These are phyloP conservation scores for Heterochromis multidens DNA, from an alignment of 2,113 vertebrate genomes.

Conservation along the genomic window DNA sequence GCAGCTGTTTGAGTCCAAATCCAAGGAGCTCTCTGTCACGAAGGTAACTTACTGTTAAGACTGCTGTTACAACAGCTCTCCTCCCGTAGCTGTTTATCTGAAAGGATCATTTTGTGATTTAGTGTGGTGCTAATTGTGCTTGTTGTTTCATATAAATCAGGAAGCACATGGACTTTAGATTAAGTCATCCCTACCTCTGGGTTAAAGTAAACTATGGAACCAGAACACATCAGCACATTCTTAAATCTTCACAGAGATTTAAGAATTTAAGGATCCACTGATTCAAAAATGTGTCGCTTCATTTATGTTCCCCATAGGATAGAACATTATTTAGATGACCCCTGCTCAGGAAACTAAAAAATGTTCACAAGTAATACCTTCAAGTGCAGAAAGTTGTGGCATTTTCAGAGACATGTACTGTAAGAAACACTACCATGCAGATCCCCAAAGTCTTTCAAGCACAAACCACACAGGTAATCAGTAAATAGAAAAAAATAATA, in stretches of 20 bases:
- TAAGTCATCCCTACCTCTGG: neutral
- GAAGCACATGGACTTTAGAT: neutral
- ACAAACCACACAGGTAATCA: neutral
- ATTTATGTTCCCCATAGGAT: neutral
- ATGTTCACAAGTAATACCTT: neutral
- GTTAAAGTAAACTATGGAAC: neutral
- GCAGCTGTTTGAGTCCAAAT: conserved; percentile 97
- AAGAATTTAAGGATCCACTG: neutral
- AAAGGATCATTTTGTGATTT: neutral
- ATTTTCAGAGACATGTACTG: neutral
- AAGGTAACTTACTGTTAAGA: conserved; percentile 80
- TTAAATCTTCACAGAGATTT: neutral
- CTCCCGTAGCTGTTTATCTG: neutral
- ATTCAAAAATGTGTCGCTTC: neutral
- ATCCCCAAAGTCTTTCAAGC: neutral
- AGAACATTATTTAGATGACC: no score
- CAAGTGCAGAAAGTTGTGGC: neutral
- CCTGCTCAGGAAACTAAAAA: neutral
- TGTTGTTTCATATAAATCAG: neutral
- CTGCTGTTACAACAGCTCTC: neutral
- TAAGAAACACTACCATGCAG: neutral
- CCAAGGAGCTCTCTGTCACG: conserved; percentile 93
- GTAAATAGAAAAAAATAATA: neutral
- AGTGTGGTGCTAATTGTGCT: neutral
- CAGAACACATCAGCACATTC: neutral